A percentile compares a stretch with the other conserved stretches of the same genome.
Evolutionary conservation across 1,140 invertebrate species (phyloP).

Genomic region (Ceratina australensis): DNA sequence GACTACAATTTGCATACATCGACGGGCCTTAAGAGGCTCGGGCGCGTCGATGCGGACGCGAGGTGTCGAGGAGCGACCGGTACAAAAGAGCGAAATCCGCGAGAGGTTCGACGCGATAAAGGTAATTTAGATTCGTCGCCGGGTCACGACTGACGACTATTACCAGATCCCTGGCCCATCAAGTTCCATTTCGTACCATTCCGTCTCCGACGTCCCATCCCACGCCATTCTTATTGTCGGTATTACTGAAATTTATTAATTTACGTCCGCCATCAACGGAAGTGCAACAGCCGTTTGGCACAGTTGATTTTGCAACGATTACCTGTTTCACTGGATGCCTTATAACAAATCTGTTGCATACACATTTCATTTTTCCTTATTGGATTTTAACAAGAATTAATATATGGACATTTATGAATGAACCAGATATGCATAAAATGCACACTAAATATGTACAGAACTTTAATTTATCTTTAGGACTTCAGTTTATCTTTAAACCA

Average conservation of each 20-base stretch:
- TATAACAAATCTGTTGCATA: no score
- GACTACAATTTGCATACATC: background rate
- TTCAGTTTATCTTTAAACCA: no score
- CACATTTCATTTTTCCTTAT: no score
- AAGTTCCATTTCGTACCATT: slow-evolving; percentile 51
- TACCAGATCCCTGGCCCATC: slow-evolving; percentile 66
- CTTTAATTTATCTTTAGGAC: no score
- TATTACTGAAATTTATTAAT: no score
- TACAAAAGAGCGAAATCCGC: slow-evolving; percentile 65
- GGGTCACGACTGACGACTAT: slow-evolving; percentile 70
- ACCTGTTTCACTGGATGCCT: no score
- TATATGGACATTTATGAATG: no score
- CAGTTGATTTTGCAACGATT: background rate
- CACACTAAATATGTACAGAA: no score
- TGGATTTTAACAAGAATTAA: no score
- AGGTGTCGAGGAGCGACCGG: slow-evolving; percentile 51
- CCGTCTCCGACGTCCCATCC: slow-evolving; percentile 46
- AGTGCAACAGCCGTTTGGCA: slow-evolving; percentile 45
- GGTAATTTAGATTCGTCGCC: slow-evolving; percentile 72
- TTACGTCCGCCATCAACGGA: slow-evolving; percentile 46
- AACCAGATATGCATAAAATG: no score
- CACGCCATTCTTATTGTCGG: slow-evolving; percentile 58
- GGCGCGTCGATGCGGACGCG: background rate
- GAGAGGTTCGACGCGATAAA: slow-evolving; percentile 56
- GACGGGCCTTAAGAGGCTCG: background rate